Conservation (phyloP, 1,140 invertebrate species). For the Nasonia longicornis region DNA sequence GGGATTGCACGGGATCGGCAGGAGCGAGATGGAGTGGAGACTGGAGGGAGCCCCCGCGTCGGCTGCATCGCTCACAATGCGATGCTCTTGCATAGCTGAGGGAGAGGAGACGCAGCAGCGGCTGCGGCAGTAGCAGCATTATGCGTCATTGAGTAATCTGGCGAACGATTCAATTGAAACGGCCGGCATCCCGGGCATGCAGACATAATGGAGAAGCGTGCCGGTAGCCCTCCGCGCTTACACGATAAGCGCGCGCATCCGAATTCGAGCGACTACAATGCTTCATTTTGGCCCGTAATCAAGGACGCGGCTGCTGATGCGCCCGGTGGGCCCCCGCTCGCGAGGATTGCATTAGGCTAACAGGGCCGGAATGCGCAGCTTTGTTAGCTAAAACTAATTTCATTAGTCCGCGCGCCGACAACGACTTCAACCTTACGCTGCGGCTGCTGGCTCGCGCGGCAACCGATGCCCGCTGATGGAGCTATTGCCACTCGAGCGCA, state of each 20-base stretch:
- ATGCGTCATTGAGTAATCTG: slow-evolving; percentile 69
- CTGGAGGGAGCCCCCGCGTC: not conserved
- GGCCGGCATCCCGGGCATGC: slow-evolving; percentile 66
- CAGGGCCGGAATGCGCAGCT: not conserved
- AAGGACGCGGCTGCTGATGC: not conserved
- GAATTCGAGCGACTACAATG: slow-evolving; percentile 40
- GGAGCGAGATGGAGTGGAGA: slow-evolving; percentile 11
- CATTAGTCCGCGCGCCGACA: not conserved
- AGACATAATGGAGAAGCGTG: slow-evolving; percentile 69
- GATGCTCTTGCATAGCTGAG: not conserved
- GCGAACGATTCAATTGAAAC: slow-evolving; percentile 69
- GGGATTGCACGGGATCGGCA: slow-evolving; percentile 58
- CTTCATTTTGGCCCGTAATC: slow-evolving; percentile 35
- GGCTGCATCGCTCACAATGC: slow-evolving; percentile 29
- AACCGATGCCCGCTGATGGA: no score
- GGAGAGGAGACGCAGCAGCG: slow-evolving; percentile 51
- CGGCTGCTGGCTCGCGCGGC: no score
- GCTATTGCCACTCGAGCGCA: no score
- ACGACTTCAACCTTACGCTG: no score
- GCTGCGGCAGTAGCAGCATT: slow-evolving; percentile 56
- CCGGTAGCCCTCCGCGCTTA: slow-evolving; percentile 48
- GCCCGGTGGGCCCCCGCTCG: not conserved
- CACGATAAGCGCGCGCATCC: slow-evolving; percentile 60
- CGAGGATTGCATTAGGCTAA: slow-evolving; percentile 9
- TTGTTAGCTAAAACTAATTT: slow-evolving; percentile 15